Evolutionary conservation across 2,113 vertebrate species (phyloP), one percentile per base, ranked within the genome.

Genomic region (Potamarius usumacintae): DNA sequence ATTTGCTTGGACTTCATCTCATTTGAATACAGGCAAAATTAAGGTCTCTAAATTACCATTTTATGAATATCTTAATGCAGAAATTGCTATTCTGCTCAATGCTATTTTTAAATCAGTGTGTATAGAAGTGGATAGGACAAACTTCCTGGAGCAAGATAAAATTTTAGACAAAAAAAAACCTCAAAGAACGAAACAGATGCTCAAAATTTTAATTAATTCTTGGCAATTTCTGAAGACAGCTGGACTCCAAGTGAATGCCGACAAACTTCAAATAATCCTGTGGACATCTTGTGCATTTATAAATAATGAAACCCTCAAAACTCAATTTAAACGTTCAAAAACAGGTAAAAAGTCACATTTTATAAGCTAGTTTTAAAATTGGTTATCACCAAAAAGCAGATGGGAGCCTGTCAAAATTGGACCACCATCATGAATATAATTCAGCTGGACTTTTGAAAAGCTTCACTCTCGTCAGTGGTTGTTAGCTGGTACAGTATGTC

Each of bases 1-100:
- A 85, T 87, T 83, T 85, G 30, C 63, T 85, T 77, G 57, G 69
- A 58, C 53, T 52, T 83, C 20, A 71, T 79, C 83, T 79, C 55
- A 84, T 50, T 84, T 84, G 63, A 63, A 25, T 18, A 3, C 58
- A 79, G 80, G 53, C 52, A 55, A 71, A 77, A 78, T 52, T 65
- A 82, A 57, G 48, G 8, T 27, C 30, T 2, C 20, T 27, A 57
- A 57, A 86, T 42, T 30, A 48, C 58, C 22, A 78, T 85, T 55
- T 67, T 42, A 53, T 78, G 11, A 69, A 57, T 55, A 78, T 80
- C 27, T 55, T 67, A 42, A 53, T 22, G 42, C 27, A 65, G 58
- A 65, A 62, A 27, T 67, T 83, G 42, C 22, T 67, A 67, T 83
- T 82, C n/a, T 65, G 58, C 34, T 65, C 22, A 62, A 9, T 62